Evolutionary conservation across 2,888 invertebrate genomes (phyloP), one percentile per base, ranked within the genome.

Genomic region (Thymelicus lineola): DNA sequence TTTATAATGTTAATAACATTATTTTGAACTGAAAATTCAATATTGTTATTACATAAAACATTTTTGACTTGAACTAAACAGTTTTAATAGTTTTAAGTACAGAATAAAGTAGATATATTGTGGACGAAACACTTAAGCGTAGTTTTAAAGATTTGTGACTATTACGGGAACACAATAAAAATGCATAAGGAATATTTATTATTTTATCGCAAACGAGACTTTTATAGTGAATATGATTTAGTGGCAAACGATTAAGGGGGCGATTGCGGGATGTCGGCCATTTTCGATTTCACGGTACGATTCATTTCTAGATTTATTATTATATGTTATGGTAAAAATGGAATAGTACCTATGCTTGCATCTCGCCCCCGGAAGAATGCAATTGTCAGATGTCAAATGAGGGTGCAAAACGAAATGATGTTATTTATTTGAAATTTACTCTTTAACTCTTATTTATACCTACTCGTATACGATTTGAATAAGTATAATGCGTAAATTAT

Each of bases 191-290:
- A 86, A 88, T 88, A 89, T 89, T 89, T 91, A 90, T 88, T 86
- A 86, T 88, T 87, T 86, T 89, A 89, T 89, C 84, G 81, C 69
- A 76, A 79, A 77, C 79, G 82, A 77, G 85, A 88, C 86, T 86
- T 91, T 92, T 89, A 92, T 91, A 84, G 90, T 86, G 84, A 85
- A 80, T 86, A 82, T 91, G 91, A 91, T 91, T 90, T 91, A 91
- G 84, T 84, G 80, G 78, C 85, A 84, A 90, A 84, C 87, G 85
- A 82, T 86, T 85, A 81, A 79, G 86, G 86, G 88, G 70, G 81
- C 74, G 76, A 83, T 77, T 76, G 80, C 74, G 79, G 83, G 80
- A 80, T 80, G 82, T 80, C 82, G 82, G 86, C 86, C 81, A 90
- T 91, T 91, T 91, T 86, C 89, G 89, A 91, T 92, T 92, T 90